phyloP scores from a whole-genome alignment of 2,113 vertebrate species.

The Aptenodytes forsteri region DNA sequence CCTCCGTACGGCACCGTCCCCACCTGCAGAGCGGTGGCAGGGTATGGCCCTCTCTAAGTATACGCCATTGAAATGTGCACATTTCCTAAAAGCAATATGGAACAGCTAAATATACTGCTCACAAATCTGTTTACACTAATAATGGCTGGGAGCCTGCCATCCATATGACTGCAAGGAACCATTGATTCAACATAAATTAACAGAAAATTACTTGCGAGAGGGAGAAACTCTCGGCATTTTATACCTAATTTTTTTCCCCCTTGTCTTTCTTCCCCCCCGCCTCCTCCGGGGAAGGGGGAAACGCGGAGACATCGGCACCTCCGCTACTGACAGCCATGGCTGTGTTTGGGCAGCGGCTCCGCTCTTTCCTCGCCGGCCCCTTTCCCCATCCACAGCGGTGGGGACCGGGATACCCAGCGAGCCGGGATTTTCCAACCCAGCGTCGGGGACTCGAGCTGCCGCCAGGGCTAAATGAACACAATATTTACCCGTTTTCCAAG shows the following conservation, averaged over 20 bases:
- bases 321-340: background rate
- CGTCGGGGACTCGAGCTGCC: background rate
- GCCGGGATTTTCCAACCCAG: background rate
- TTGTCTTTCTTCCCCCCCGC: background rate
- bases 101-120: conserved; percentile 69
- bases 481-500: background rate
- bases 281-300: background rate
- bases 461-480: background rate
- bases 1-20: background rate
- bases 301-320: background rate
- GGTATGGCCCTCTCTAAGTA: conserved; percentile 65
- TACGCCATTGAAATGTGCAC: conserved; percentile 64
- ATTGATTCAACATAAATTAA: conserved; percentile 48
- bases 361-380: background rate
- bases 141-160: conserved; percentile 74
- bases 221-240: background rate
- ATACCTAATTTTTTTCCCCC: accelerated
- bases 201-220: conserved; percentile 13
- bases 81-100: conserved; percentile 74
- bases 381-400: accelerated
- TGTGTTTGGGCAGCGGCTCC: background rate
- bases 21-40: conserved; percentile 60
- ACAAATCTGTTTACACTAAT: conserved; percentile 75
- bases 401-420: accelerated
- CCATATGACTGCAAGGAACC: conserved; percentile 64